Conservation (phyloP, 2,113 vertebrate species). For the Cercopithecus mona region DNA sequence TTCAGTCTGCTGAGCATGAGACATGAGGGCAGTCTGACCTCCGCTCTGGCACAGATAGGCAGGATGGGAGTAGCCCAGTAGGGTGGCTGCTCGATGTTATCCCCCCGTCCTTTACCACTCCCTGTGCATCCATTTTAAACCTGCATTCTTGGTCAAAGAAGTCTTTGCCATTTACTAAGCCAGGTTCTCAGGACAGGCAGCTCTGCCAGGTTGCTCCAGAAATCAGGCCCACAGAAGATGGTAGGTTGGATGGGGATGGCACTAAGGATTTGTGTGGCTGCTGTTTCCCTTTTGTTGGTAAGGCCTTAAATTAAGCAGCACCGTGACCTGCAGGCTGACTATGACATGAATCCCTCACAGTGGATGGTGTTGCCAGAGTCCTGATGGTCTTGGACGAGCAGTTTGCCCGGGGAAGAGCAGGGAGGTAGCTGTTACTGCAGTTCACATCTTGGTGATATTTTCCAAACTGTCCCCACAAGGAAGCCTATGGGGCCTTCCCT, state of each 20-base stretch:
- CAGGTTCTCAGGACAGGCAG: neutral
- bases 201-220: neutral
- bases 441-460: neutral
- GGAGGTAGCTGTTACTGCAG: neutral
- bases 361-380: fast-evolving
- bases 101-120: neutral
- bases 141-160: neutral
- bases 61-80: neutral
- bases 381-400: fast-evolving
- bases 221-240: neutral
- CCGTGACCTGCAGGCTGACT: neutral
- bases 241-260: neutral
- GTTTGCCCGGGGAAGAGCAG: neutral
- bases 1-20: neutral
- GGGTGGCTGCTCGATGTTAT: fast-evolving
- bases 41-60: fast-evolving
- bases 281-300: neutral
- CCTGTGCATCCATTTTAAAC: neutral
- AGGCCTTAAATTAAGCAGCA: neutral
- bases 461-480: neutral
- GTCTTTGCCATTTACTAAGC: neutral
- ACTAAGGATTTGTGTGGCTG: neutral
- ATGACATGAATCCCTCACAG: fast-evolving
- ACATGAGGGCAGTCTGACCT: neutral
- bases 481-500: neutral